Base-by-base conservation (phyloP, 2,888 invertebrate species). In the Phorcus lineatus region DNA sequence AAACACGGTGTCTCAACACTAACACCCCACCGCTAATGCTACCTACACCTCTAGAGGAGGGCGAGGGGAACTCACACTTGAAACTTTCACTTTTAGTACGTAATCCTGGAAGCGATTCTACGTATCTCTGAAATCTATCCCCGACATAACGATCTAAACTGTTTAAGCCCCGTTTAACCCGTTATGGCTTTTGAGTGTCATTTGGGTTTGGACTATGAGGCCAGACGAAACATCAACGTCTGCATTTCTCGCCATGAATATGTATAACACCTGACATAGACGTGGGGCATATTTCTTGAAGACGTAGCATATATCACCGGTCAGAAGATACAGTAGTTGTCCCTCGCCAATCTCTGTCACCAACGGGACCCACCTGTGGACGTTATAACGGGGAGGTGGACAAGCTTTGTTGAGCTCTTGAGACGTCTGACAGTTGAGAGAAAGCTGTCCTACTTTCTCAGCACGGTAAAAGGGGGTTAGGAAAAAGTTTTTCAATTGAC, bases 131-230 rank as follows among this genome's bases (percentile, higher is more conserved):
- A 62, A 62, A 62, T 62, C 62, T 62, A 62, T 28, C 62, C 62
- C 24, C 62, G 62, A 62, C 24, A 22, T 62, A 62, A 24, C 24
- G 62, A 62, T 62, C 62, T 62, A 62, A 62, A 62, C 28, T 62
- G 62, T 62, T 62, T 62, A 62, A 62, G 28, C 62, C 28, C 28
- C 62, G 62, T 28, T 62, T 62, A 62, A 62, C 62, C 62, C 17
- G 28, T 62, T 28, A 28, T 3, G 62, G 28, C 28, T 24, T 62
- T 62, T 11, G 47, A 47, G 62, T 62, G 62, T 24, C 62, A 62
- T 28, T 62, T 19, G 62, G 9, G 62, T 62, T 22, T n/a, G 62
- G 28, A 13, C 28, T 62, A 28, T 13, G 24, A 24, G 62, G 28
- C 62, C 28, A 62, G 62, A 62, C 62, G 62, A 28, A 28, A 62